Conservation (phyloP, 2,797 vertebrate species). For the Gadopsis marmoratus region DNA sequence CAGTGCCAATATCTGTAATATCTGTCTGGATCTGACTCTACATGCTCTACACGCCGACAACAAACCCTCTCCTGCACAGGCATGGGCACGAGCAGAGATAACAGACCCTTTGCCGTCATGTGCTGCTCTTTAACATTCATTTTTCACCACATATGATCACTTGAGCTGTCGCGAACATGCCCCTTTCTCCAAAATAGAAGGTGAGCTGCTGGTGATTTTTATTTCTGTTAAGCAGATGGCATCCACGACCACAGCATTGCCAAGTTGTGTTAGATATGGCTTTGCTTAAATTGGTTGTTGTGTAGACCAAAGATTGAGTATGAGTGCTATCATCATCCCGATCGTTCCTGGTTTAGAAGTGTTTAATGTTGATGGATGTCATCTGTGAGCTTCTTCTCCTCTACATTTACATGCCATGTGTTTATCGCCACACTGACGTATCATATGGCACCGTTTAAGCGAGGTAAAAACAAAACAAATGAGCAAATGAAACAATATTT, state of each 20-base stretch:
- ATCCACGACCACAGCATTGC: neutral
- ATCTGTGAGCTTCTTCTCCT: neutral
- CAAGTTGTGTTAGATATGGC: neutral
- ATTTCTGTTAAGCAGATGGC: neutral
- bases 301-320: neutral
- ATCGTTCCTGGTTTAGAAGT: neutral
- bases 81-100: neutral
- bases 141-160: neutral
- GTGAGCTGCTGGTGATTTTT: neutral
- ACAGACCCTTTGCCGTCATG: neutral
- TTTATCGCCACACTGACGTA: neutral
- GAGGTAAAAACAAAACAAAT: slow-evolving; percentile 5
- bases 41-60: slow-evolving; percentile 48
- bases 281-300: neutral
- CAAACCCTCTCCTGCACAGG: slow-evolving; percentile 27
- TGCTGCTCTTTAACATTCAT: neutral
- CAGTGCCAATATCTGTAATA: slow-evolving; percentile 62
- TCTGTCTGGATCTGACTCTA: slow-evolving; percentile 60
- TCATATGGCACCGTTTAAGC: neutral
- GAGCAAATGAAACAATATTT: slow-evolving; percentile 25
- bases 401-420: neutral
- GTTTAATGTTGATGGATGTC: neutral
- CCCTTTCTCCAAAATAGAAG: slow-evolving; percentile 4
- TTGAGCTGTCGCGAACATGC: neutral
- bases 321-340: no score